Base-by-base conservation (phyloP, 2,888 invertebrate genomes). In the Tetragnatha montana region DNA sequence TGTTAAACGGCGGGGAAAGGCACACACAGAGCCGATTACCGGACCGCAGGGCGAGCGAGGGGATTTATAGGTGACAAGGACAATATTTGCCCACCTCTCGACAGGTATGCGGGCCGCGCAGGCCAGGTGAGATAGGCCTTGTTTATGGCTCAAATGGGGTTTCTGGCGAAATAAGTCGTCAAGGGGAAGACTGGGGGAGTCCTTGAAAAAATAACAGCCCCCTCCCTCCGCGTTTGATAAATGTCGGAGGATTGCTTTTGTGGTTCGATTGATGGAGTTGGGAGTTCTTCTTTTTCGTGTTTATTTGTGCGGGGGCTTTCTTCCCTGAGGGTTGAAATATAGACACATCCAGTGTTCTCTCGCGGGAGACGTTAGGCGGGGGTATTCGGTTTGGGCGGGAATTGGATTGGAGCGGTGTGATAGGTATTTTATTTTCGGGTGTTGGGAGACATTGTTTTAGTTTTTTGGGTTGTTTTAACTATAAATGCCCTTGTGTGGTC, bases 141-240 rank as follows among this genome's bases (percentile, higher is more conserved):
- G 80, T 86, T 86, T 86, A 86, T 80, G 35, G 74, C 21, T 68
- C 80, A 79, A 80, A 79, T 80, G 86, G 86, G 86, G 68, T 86
- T 22, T 35, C 35, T 35, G 35, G 68, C 73, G 60, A 86, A 86
- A 80, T 80, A 69, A 86, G 86, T 74, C 80, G 86, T 86, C 86
- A 86, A 86, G 80, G 21, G 79, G 71, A 50, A 60, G 35, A 35
- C 35, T n/a, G 35, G 35, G 17, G n/a, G 22, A 10, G 12, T 74
- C 21, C 8, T 74, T 74, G 50, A 82, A 82, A 82, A 71, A 8
- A 60, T 10, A 60, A 10, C 14, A 7, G 4, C 12, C 60, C 12
- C 10, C 60, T 10, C 60, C 10, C 10, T 10, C 17, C 12, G 4
- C 12, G 60, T 60, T 71, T 82, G 82, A 82, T 82, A 82, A 73